Evolutionary conservation across 1,140 invertebrate genomes (phyloP), one percentile per base, ranked within the genome.

Genomic region (Euwallacea fornicatus): DNA sequence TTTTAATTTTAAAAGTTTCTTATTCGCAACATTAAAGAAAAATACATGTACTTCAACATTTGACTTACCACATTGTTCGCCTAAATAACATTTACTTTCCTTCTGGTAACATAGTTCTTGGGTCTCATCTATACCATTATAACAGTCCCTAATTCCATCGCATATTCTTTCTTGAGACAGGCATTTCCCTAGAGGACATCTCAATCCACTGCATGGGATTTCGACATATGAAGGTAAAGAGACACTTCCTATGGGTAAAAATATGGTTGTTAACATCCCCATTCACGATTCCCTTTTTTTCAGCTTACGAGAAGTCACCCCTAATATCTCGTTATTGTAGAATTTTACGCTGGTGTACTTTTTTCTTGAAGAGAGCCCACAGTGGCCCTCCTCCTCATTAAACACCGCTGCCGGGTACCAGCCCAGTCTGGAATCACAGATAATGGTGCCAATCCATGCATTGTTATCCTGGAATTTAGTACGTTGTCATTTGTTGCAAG

Each of bases 151-250:
- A 54, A 88, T 81, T 0, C 88, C 89, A 78, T 96, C 86, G 77
- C 93, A 95, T 41, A 92, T 81, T 61, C 86, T 83, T 7, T 82
- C 66, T 50, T 84, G 81, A 0, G 85, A 74, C 21, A 95, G 76
- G 80, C 93, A 95, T 55, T 86, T 78, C 0, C 93, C 93, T 46
- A 89, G 81, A 16, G 83, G 79, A 81, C 93, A 96, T 62, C 89
- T 83, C n/a, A 85, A 76, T 0, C 88, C 88, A 6, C 81, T 56
- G 74, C 91, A 92, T 7, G 69, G 77, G 58, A 77, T 71, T 9
- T 56, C 44, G 42, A 11, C 42, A 2, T 11, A 21, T 63, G 58
- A 11, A 42, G 55, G 3, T 11, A 41, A 41, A 8, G 54, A 56
- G 7, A n/a, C 8, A 10, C 13, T 13, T 0, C 46, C 46, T 33